Evolutionary conservation across 2,888 invertebrate genomes (phyloP).

Genomic region (Rhagophthalmus giganteus): DNA sequence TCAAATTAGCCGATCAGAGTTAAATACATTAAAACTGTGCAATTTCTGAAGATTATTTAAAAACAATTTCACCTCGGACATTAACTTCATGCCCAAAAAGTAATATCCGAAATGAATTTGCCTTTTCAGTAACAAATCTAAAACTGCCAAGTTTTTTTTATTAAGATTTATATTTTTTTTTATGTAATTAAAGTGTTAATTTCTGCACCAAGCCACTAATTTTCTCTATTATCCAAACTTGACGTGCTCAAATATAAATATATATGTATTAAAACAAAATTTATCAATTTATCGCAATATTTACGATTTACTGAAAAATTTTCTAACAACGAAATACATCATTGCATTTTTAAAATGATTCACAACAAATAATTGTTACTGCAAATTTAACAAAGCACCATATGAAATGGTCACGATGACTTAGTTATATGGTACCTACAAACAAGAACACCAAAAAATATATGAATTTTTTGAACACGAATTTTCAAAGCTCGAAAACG

Average conservation of each 20-base stretch:
- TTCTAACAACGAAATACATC: too few relatives aligned
- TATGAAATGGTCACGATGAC: too few relatives aligned
- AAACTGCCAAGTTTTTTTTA: background rate
- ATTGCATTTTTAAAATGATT: too few relatives aligned
- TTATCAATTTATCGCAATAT: too few relatives aligned
- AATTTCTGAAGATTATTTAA: conserved; percentile 1
- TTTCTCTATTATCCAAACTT: conserved; percentile 1
- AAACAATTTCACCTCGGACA: conserved; percentile 1
- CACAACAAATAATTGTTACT: too few relatives aligned
- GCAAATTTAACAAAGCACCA: too few relatives aligned
- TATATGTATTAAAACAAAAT: too few relatives aligned
- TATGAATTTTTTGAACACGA: background rate
- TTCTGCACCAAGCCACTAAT: conserved; percentile 26
- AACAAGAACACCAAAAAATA: too few relatives aligned
- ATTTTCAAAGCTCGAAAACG: conserved; percentile 3
- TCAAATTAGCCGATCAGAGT: conserved; percentile 22
- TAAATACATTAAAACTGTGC: conserved; percentile 19
- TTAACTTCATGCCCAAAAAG: too few relatives aligned
- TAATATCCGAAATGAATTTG: background rate
- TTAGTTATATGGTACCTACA: too few relatives aligned
- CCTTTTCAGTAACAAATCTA: too few relatives aligned
- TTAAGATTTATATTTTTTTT: conserved; percentile 7
- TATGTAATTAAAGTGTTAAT: conserved; percentile 12
- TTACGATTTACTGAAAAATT: too few relatives aligned
- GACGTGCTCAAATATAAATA: conserved; percentile 2